A percentile compares a stretch with the other conserved stretches of the same genome.
Conservation (phyloP, 1,140 invertebrate species). For the Zophobas morio region DNA sequence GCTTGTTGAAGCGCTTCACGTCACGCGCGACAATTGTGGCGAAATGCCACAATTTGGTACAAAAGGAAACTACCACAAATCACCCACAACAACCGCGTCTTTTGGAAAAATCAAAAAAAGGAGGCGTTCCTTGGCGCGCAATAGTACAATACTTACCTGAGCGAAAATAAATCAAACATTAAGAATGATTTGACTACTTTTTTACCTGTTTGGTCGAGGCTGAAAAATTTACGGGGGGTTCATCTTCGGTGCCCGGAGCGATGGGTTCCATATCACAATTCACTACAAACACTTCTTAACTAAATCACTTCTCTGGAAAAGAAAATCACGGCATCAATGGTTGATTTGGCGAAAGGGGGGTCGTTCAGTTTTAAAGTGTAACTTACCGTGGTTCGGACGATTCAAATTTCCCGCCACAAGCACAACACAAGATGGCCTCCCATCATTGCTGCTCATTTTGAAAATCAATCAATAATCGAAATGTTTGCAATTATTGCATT, state of each 20-base stretch:
- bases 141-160: slow-evolving; percentile 37
- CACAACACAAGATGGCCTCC: slow-evolving; percentile 59
- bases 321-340: slow-evolving; percentile 25
- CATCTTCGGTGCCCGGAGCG: slow-evolving; percentile 64
- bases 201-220: slow-evolving; percentile 62
- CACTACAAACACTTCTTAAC: slow-evolving; percentile 54
- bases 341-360: not conserved
- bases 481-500: slow-evolving; percentile 10
- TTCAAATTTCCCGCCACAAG: slow-evolving; percentile 60
- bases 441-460: slow-evolving; percentile 19
- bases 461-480: slow-evolving; percentile 18
- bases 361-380: slow-evolving; percentile 11
- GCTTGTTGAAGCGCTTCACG: slow-evolving; percentile 19
- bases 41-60: slow-evolving; percentile 30
- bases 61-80: slow-evolving; percentile 24
- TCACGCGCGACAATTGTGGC: slow-evolving; percentile 24
- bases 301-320: slow-evolving; percentile 44
- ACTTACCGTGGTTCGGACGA: slow-evolving; percentile 46
- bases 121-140: not conserved
- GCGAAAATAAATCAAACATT: slow-evolving; percentile 20
- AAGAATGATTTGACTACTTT: slow-evolving; percentile 36
- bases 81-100: slow-evolving; percentile 15
- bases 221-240: slow-evolving; percentile 55
- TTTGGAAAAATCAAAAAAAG: slow-evolving; percentile 8
- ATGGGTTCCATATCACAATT: slow-evolving; percentile 62